A percentile compares a stretch with the other conserved stretches of the same genome.
phyloP scores from a whole-genome alignment of 2,888 invertebrate genomes.

The Parapristionchus giblindavisi region DNA sequence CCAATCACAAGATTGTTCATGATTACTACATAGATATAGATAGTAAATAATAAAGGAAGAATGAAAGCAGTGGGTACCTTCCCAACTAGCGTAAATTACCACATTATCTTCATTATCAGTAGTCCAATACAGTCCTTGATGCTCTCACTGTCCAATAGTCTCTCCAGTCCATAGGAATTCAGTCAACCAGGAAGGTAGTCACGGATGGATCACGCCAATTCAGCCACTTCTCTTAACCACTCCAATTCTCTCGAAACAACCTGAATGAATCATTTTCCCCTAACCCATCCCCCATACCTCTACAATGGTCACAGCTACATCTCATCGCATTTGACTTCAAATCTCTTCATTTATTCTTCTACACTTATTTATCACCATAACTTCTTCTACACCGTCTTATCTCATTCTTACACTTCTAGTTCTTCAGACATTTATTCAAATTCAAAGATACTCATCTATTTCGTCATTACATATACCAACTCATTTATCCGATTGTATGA shows the following conservation, averaged over 20 bases:
- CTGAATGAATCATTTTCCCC: constrained; percentile 25
- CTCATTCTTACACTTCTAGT: no score
- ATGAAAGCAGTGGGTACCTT: constrained; percentile 39
- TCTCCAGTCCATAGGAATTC: constrained; percentile 4
- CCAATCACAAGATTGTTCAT: not conserved
- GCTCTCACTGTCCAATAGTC: not conserved
- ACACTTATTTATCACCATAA: no score
- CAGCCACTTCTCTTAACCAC: constrained; percentile 16
- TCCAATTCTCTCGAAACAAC: constrained; percentile 13
- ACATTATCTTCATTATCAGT: constrained; percentile 11
- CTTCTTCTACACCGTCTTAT: no score
- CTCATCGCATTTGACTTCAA: not conserved
- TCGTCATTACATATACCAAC: no score
- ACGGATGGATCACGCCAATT: no score
- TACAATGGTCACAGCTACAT: not conserved
- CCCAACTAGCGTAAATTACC: constrained; percentile 37
- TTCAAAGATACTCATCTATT: no score
- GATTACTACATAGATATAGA: no score
- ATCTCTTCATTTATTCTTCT: not conserved
- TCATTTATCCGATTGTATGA: no score
- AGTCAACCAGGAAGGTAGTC: not conserved
- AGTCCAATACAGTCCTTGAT: constrained; percentile 2
- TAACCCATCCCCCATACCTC: constrained; percentile 1
- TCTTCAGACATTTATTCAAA: no score
- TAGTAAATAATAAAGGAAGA: not conserved